Percentiles rank a stretch among this genome's conserved stretches.
These are phyloP conservation scores for Sesia bembeciformis DNA, from an alignment of 2,888 invertebrate species.

Conservation along the genomic window DNA sequence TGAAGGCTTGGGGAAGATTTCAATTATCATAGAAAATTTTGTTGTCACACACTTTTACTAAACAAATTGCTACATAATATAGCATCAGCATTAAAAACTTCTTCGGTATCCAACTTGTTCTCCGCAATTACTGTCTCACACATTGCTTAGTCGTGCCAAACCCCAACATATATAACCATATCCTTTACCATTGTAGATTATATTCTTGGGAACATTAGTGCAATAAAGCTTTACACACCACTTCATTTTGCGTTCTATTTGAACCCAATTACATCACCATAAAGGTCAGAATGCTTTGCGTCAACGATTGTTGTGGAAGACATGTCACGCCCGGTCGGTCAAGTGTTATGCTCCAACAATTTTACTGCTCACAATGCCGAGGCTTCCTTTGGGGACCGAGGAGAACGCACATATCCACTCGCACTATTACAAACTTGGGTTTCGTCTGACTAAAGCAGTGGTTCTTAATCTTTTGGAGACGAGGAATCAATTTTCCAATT, in stretches of 20 bases:
- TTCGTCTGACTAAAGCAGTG: neutral
- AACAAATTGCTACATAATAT: too few species aligned
- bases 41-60: too few species aligned
- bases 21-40: too few species aligned
- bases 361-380: conserved; percentile 36
- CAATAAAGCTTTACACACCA: conserved; percentile 27
- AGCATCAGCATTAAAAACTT: too few species aligned
- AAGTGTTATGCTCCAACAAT: conserved; percentile 40
- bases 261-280: conserved; percentile 6
- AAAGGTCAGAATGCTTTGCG: conserved; percentile 13
- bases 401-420: neutral
- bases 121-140: too few species aligned
- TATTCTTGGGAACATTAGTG: conserved; percentile 19
- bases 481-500: too few species aligned
- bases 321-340: conserved; percentile 26
- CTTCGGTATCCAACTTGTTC: too few species aligned
- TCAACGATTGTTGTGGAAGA: conserved; percentile 4
- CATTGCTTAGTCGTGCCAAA: too few species aligned
- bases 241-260: conserved; percentile 1
- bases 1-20: too few species aligned
- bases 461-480: too few species aligned
- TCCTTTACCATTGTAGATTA: neutral
- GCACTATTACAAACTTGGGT: neutral
- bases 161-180: neutral
- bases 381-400: conserved; percentile 29